These are phyloP conservation scores for Caretta caretta DNA, from an alignment of 2,113 vertebrate genomes.

Conservation along the genomic window DNA sequence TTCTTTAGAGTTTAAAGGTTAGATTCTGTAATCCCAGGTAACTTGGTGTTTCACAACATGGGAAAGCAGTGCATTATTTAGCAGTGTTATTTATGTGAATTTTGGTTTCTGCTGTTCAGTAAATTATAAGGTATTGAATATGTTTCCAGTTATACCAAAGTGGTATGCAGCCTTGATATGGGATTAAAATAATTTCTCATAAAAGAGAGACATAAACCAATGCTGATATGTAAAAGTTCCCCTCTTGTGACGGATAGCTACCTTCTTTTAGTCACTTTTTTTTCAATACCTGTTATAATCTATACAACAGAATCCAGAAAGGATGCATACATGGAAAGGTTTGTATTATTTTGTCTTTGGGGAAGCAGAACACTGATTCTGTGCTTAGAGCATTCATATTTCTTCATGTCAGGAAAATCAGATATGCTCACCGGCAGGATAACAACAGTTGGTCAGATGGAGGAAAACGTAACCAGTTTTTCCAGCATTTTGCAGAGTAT, in stretches of 20 bases:
- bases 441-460: neutral
- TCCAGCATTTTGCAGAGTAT: neutral
- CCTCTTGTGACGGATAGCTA: neutral
- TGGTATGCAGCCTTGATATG: neutral
- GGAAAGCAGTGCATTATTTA: neutral
- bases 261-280: neutral
- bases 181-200: neutral
- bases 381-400: neutral
- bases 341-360: neutral
- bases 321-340: neutral
- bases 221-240: neutral
- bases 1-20: conserved; percentile 2
- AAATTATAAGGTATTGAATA: conserved; percentile 11
- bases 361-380: conserved; percentile 5
- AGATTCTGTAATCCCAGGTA: neutral
- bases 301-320: neutral
- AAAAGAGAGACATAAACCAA: neutral
- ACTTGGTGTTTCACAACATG: neutral
- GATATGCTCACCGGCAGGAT: neutral
- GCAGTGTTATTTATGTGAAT: neutral
- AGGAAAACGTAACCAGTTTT: conserved; percentile 9
- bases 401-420: conserved; percentile 26
- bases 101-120: conserved; percentile 32
- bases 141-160: neutral
- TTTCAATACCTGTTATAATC: neutral